These are phyloP conservation scores for Piaya cayana DNA, from an alignment of 2,113 vertebrate genomes.

Conservation along the genomic window DNA sequence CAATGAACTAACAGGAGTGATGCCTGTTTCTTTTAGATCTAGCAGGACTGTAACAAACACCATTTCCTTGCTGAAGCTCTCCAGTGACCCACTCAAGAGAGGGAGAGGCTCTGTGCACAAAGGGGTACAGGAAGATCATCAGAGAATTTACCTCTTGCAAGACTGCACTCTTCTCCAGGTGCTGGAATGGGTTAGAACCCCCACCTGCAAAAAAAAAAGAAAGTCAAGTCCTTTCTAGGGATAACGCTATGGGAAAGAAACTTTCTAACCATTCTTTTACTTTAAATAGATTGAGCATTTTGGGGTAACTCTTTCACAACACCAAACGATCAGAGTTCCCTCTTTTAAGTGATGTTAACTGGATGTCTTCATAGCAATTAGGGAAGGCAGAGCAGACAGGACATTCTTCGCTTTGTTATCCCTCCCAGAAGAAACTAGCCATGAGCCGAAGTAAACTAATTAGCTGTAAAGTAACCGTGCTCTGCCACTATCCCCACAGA, in stretches of 20 bases:
- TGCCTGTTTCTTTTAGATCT: not conserved
- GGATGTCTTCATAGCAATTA: not conserved
- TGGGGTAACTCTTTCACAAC: not conserved
- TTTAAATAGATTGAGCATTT: not conserved
- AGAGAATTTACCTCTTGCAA: slow-evolving; percentile 81
- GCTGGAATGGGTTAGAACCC: slow-evolving; percentile 82
- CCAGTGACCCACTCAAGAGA: not conserved
- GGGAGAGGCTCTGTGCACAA: not conserved
- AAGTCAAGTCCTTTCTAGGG: not conserved
- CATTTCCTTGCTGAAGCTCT: not conserved
- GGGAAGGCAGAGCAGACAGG: not conserved
- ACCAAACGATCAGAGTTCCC: not conserved
- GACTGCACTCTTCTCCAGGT: slow-evolving; percentile 84
- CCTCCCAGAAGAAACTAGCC: not conserved
- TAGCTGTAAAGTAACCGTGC: not conserved
- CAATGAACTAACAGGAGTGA: rapidly evolving
- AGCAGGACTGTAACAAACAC: not conserved
- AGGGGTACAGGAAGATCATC: not conserved
- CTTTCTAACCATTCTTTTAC: not conserved
- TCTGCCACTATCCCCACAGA: not conserved
- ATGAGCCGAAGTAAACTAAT: not conserved
- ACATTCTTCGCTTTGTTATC: not conserved
- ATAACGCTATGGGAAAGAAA: not conserved
- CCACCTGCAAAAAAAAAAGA: slow-evolving; percentile 71
- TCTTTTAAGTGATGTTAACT: not conserved